Conservation (phyloP, 2,888 invertebrate genomes). For the Drosophila mimetica region DNA sequence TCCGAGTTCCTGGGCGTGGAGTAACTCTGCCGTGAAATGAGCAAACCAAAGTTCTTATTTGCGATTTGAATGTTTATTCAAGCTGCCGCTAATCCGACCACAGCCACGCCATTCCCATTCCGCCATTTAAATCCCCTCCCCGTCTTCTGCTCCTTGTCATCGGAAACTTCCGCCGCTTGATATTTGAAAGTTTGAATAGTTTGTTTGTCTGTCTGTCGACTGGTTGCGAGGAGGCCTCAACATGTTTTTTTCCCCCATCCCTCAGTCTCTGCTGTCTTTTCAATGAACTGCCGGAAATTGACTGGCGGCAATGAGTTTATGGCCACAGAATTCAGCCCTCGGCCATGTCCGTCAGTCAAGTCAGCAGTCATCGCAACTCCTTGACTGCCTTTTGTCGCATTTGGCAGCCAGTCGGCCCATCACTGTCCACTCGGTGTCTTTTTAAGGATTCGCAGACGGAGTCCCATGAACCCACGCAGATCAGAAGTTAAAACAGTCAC, state of each 20-base stretch:
- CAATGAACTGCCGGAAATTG: conserved; percentile 65
- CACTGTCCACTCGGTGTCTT: not conserved
- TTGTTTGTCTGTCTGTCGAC: conserved; percentile 38
- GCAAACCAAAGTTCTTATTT: conserved; percentile 43
- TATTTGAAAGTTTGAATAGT: conserved; percentile 66
- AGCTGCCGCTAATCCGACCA: conserved; percentile 56
- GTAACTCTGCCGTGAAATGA: conserved; percentile 66
- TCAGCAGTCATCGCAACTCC: conserved; percentile 5
- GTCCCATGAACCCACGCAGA: not conserved
- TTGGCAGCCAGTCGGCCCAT: conserved; percentile 29
- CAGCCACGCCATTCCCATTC: conserved; percentile 23
- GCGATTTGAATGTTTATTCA: conserved; percentile 49
- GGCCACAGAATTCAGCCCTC: conserved; percentile 16
- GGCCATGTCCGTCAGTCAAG: conserved; percentile 33
- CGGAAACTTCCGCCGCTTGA: conserved; percentile 51
- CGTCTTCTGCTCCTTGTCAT: not conserved
- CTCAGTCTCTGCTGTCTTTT: conserved; percentile 20
- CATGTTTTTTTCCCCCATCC: conserved; percentile 19
- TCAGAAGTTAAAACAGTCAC: too few relatives aligned
- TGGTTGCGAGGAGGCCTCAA: conserved; percentile 8
- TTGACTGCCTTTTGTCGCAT: conserved; percentile 59
- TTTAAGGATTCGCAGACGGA: not conserved
- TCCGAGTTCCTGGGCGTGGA: conserved; percentile 72
- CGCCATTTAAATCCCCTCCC: not conserved
- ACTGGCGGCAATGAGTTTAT: conserved; percentile 61